Evolutionary conservation across 35 echinoderm and acorn worm species (phyloP).

Genomic region (Amphiura filiformis): DNA sequence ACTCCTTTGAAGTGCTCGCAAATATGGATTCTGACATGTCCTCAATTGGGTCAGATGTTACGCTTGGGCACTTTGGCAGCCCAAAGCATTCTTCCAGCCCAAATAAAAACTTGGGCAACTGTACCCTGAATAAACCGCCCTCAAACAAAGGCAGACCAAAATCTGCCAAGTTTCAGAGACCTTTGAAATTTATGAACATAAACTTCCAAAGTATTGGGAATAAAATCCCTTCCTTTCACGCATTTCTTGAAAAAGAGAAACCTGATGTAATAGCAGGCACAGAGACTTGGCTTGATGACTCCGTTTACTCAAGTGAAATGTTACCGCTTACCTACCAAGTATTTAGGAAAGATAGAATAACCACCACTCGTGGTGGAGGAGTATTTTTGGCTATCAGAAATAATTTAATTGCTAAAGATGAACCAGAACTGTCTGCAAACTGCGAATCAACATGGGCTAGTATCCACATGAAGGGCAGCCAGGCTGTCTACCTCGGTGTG

Average conservation of each 20-base stretch:
- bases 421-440: neutral
- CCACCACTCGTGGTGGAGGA: conserved; percentile 19
- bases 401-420: conserved; percentile 29
- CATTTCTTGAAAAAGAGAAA: conserved; percentile 21
- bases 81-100: conserved; percentile 34
- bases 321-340: neutral
- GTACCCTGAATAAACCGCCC: neutral
- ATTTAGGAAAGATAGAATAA: neutral
- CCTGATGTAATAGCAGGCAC: conserved; percentile 38
- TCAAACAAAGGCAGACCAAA: neutral
- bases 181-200: conserved; percentile 41
- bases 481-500: neutral
- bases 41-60: neutral
- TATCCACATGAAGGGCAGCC: conserved; percentile 30
- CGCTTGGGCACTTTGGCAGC: conserved; percentile 6
- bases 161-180: neutral
- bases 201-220: conserved; percentile 48
- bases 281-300: conserved; percentile 38
- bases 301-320: conserved; percentile 17
- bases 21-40: neutral
- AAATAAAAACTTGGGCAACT: conserved; percentile 5
- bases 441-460: conserved; percentile 31
- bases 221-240: conserved; percentile 24
- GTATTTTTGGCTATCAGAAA: conserved; percentile 19
- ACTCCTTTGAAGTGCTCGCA: conserved; percentile 22